Base-by-base conservation (phyloP, 2,888 invertebrate species). In the Hyposoter dolosus region DNA sequence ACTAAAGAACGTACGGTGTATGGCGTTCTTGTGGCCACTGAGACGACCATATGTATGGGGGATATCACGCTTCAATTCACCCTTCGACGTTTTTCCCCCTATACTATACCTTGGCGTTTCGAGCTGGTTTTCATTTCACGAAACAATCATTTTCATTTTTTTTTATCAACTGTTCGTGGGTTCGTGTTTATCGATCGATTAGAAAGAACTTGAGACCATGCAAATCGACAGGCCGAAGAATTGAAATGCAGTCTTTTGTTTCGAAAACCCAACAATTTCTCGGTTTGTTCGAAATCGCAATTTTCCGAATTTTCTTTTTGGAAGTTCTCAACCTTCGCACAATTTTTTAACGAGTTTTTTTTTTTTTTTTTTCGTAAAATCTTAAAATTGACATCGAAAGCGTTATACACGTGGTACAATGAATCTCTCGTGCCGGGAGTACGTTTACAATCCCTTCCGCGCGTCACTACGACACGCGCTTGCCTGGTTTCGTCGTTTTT, bases 371-470 rank as follows among this genome's bases (percentile, higher is more conserved):
- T 45, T 32, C 35, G 47, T 12, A 35, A 43, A 69, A 47, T 35
- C n/a, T 35, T 69, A 19, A 32, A 50, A 0, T 72, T n/a, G n/a
- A 12, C 81, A 45, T 23, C 17, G 53, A 74, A 81, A 32, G 74
- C 28, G 66, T 56, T 23, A 28, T 81, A 19, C 43, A 56, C 66
- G 63, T 60, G 66, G 66, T 77, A 86, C 83, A 78, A 86, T 83
- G 81, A 74, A 81, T 86, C 81, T 86, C 74, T 68, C 85, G 80
- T 77, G 83, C 83, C 85, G 56, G 83, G 76, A 71, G 78, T 80
- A 72, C 76, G 76, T 66, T 80, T 77, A 74, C 65, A 56, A 82
- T 83, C 68, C 77, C 77, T 74, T 77, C 82, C 82, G 82, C 17
- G 82, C 17, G 40, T 77, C 60, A 40, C 71, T 68, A 63, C 79